Evolutionary conservation across 2,888 invertebrate genomes (phyloP).

Genomic region (Drosophila basisetae): DNA sequence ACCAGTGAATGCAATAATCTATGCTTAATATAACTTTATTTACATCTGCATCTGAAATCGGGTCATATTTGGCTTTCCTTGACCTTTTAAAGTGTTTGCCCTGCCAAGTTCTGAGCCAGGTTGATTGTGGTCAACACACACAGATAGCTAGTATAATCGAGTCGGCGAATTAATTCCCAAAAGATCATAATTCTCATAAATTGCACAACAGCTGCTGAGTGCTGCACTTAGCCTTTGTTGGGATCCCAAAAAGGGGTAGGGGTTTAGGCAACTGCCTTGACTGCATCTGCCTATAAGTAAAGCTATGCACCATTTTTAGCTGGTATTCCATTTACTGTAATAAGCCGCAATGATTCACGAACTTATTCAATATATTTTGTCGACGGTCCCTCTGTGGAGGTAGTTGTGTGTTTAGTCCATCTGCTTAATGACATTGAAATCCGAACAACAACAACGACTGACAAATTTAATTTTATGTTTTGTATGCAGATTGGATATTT

Average conservation of each 20-base stretch:
- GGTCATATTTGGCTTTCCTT: conserved; percentile 37
- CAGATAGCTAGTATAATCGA: conserved; percentile 13
- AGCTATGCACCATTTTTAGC: conserved; percentile 1
- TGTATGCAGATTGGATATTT: conserved; percentile 1
- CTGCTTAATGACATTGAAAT: conserved; percentile 13
- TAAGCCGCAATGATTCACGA: conserved; percentile 50
- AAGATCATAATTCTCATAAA: conserved; percentile 62
- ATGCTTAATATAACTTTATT: neutral
- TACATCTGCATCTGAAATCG: conserved; percentile 9
- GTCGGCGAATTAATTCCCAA: conserved; percentile 43
- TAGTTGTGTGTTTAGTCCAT: conserved; percentile 9
- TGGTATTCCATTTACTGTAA: conserved; percentile 20
- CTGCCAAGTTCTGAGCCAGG: conserved; percentile 34
- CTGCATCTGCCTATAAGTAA: conserved; percentile 2
- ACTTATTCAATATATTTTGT: conserved; percentile 48
- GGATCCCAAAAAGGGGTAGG: too few species aligned
- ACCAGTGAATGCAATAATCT: neutral
- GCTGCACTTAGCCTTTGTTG: conserved; percentile 18
- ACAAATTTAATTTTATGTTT: neutral
- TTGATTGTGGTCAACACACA: conserved; percentile 29
- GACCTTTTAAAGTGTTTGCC: conserved; percentile 42
- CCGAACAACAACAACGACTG: neutral
- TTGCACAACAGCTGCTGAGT: conserved; percentile 53
- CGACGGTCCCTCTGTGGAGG: conserved; percentile 20
- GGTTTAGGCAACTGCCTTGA: conserved; percentile 13